These are phyloP conservation scores for Enteromius thamalakanensis DNA, from an alignment of 2,797 vertebrate genomes.

Conservation along the genomic window DNA sequence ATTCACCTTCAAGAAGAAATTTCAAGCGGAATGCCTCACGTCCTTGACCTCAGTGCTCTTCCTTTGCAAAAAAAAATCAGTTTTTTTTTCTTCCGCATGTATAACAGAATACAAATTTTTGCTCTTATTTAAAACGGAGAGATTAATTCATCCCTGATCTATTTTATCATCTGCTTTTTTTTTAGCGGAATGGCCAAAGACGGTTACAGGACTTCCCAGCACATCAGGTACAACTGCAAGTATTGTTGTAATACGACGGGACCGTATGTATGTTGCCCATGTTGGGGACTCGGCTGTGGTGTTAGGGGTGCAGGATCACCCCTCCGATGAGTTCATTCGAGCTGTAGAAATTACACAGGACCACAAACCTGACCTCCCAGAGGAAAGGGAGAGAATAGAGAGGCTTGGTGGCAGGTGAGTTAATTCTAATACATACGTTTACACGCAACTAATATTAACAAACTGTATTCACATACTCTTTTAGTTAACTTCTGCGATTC, in stretches of 20 bases:
- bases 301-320: slow-evolving; percentile 90
- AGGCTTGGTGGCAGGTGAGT: slow-evolving; percentile 93
- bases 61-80: neutral
- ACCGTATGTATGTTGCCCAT: slow-evolving; percentile 93
- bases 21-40: neutral
- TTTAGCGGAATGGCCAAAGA: slow-evolving; percentile 96
- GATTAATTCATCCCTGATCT: neutral
- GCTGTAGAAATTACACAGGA: slow-evolving; percentile 95
- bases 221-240: slow-evolving; percentile 96
- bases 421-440: neutral
- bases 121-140: neutral
- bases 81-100: neutral
- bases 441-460: neutral
- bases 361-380: slow-evolving; percentile 94
- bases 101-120: neutral
- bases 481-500: neutral
- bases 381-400: slow-evolving; percentile 93
- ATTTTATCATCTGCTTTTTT: neutral
- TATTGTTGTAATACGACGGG: slow-evolving; percentile 89
- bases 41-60: neutral
- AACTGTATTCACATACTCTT: neutral
- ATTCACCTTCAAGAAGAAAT: neutral
- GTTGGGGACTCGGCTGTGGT: slow-evolving; percentile 95
- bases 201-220: slow-evolving; percentile 92
- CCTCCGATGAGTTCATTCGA: slow-evolving; percentile 83